Base-by-base conservation (phyloP, 2,888 invertebrate species). In the Eupithecia dodoneata region DNA sequence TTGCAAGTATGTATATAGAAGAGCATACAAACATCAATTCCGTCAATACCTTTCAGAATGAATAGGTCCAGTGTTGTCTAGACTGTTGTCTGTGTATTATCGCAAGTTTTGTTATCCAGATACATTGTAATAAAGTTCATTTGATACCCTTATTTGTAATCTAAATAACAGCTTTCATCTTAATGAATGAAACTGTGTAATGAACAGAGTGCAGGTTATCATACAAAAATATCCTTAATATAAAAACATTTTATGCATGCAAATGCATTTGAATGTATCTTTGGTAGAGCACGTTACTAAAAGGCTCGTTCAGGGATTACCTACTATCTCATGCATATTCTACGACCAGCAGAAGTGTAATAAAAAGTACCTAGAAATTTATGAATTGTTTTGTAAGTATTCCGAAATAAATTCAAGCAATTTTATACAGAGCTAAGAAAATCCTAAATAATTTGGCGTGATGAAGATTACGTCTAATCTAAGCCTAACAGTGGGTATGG, bases 71-170 rank as follows among this genome's bases (percentile, higher is more conserved):
- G 70, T 49, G 70, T 70, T 69, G 69, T 69, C 69, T 69, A 45
- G 45, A 69, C 45, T 15, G 47, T 45, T 30, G 47, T 47, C 47
- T 70, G 47, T 70, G 47, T 47, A n/a, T 18, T 70, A 70, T 70
- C 70, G 13, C 47, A 47, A 47, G 12, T 69, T 10, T 69, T 69
- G 69, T 47, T 69, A 52, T 52, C 44, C 70, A 55, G 73, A 6
- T 66, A 73, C 67, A 73, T 66, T 67, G 73, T 66, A 67, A 52
- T n/a, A 70, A 47, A 67, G 67, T 67, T 73, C 73, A 73, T 45
- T 15, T 73, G 73, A 73, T 73, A 65, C 13, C 66, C 47, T 49
- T 30, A 30, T 66, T 73, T 45, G 18, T 63, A 72, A 73, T 47
- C 45, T 45, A 45, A 72, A 45, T 72, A 72, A 18, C 12, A 72